Conservation (phyloP, 2,888 invertebrate genomes). For the Apodemia hepburni region DNA sequence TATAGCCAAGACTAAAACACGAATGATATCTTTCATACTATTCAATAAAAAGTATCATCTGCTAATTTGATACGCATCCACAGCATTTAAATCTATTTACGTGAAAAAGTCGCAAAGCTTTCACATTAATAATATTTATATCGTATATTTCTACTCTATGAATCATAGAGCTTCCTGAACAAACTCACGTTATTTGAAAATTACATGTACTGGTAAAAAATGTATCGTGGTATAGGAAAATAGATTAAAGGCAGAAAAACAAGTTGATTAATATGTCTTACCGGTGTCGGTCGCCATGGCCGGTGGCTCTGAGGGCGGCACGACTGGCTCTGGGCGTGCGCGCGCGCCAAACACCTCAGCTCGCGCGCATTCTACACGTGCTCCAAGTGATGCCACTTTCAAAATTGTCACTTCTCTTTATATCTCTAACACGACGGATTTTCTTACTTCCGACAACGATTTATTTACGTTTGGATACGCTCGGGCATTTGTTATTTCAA, state of each 20-base stretch:
- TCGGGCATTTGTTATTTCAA: constrained; percentile 23
- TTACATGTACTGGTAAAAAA: constrained; percentile 18
- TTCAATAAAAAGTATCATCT: no score
- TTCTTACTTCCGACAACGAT: constrained; percentile 18
- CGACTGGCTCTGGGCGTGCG: constrained; percentile 67
- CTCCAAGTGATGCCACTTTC: constrained; percentile 67
- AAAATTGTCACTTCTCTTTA: constrained; percentile 46
- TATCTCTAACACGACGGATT: constrained; percentile 23
- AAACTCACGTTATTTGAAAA: constrained; percentile 12
- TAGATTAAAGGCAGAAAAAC: constrained; percentile 21
- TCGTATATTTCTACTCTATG: background rate
- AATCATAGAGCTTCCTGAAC: constrained; percentile 3
- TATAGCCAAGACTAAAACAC: no score
- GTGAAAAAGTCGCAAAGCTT: background rate
- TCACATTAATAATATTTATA: constrained; percentile 1
- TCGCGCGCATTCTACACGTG: constrained; percentile 74
- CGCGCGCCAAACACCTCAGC: constrained; percentile 70
- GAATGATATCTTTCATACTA: no score
- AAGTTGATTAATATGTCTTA: constrained; percentile 40
- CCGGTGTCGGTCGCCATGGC: constrained; percentile 78
- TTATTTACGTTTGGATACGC: constrained; percentile 18
- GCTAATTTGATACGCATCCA: background rate
- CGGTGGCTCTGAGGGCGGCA: constrained; percentile 75
- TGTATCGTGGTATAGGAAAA: constrained; percentile 8
- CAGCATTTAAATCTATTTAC: constrained; percentile 1